Evolutionary conservation across 2,888 invertebrate species (phyloP).

Genomic region (Dexiosoma caninum): DNA sequence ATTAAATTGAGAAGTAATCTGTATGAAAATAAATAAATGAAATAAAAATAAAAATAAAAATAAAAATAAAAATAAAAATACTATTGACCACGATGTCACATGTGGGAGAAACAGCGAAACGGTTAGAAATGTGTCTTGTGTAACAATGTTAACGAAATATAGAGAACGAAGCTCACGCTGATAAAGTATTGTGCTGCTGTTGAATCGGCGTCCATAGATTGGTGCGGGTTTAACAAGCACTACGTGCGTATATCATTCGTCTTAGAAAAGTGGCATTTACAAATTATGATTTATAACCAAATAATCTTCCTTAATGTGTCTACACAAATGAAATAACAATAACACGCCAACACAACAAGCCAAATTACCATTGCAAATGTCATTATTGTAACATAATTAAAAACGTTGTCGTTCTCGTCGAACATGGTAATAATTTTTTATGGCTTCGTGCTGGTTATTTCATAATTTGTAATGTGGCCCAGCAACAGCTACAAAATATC

Average conservation of each 20-base stretch:
- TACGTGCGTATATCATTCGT: conserved; percentile 17
- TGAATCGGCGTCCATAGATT: background rate
- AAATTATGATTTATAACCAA: conserved; percentile 48
- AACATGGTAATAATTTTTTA: background rate
- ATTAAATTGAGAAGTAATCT: too few relatives aligned
- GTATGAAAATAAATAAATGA: too few relatives aligned
- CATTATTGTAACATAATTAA: background rate
- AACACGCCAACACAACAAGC: background rate
- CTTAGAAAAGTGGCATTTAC: conserved; percentile 14
- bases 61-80: too few relatives aligned
- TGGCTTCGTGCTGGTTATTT: background rate
- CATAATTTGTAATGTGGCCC: background rate
- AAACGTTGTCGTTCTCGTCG: background rate
- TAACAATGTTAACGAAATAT: background rate
- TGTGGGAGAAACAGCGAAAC: background rate
- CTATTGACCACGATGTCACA: too few relatives aligned
- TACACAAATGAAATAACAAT: background rate
- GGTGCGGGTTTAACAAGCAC: background rate
- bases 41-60: background rate
- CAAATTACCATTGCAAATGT: background rate
- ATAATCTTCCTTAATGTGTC: background rate
- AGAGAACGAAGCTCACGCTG: background rate
- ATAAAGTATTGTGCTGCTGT: background rate
- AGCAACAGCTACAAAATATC: background rate
- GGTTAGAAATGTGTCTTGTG: background rate